Evolutionary conservation across 1,140 invertebrate species (phyloP).

Genomic region (Medauroidea extradentata): DNA sequence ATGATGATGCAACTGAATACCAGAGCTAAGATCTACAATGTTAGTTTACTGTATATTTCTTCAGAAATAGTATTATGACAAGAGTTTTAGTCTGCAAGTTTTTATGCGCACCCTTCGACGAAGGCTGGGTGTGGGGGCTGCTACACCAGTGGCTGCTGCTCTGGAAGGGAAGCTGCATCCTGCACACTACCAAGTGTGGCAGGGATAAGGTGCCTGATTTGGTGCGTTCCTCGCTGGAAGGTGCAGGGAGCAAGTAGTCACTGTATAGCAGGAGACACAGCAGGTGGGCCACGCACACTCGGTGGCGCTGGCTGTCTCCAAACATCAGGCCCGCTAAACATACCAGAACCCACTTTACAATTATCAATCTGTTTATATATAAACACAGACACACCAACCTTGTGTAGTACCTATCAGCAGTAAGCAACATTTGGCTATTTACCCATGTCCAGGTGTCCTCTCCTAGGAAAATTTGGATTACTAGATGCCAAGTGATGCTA

Average conservation of each 20-base stretch:
- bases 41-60: too few species aligned
- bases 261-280: constrained; percentile 47
- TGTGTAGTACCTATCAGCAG: too few species aligned
- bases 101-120: constrained; percentile 34
- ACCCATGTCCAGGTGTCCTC: too few species aligned
- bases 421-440: too few species aligned
- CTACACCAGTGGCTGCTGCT: constrained; percentile 46
- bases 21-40: too few species aligned
- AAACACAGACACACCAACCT: too few species aligned
- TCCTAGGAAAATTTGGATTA: too few species aligned
- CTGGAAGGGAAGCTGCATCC: constrained; percentile 45
- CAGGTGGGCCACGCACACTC: constrained; percentile 44
- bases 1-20: too few species aligned
- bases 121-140: constrained; percentile 39
- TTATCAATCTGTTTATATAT: too few species aligned
- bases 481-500: too few species aligned
- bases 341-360: too few species aligned
- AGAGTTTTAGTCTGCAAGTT: constrained; percentile 44
- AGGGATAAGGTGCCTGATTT: constrained; percentile 39
- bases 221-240: constrained; percentile 27
- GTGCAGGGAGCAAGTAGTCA: constrained; percentile 41
- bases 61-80: constrained; percentile 47
- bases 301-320: constrained; percentile 48
- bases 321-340: constrained; percentile 53
- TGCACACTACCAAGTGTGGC: constrained; percentile 43